phyloP scores from a whole-genome alignment of 1,140 invertebrate genomes.

The Prorops nasuta region DNA sequence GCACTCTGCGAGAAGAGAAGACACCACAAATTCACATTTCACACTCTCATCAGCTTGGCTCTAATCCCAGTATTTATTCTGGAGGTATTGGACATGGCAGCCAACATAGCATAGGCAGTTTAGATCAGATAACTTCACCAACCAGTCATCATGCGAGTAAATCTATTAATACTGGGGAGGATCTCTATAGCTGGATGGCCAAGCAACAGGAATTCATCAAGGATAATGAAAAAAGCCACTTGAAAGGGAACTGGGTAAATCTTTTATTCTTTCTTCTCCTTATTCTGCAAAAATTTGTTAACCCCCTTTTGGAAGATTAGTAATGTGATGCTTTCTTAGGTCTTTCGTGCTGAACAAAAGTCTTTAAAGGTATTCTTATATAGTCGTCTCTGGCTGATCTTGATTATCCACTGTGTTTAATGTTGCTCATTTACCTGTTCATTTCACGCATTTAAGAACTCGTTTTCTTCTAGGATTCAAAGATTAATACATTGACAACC shows the following conservation, averaged over 20 bases:
- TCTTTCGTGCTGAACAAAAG: slow-evolving; percentile 53
- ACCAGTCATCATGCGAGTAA: slow-evolving; percentile 44
- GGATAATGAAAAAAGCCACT: slow-evolving; percentile 50
- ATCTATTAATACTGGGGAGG: slow-evolving; percentile 64
- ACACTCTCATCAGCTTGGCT: slow-evolving; percentile 55
- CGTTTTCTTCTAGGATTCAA: slow-evolving; percentile 59
- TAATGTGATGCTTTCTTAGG: slow-evolving; percentile 36
- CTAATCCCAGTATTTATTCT: slow-evolving; percentile 65
- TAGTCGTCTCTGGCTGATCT: too few species aligned
- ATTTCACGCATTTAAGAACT: too few species aligned
- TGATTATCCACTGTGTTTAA: slow-evolving; percentile 8
- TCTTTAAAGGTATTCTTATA: slow-evolving; percentile 48
- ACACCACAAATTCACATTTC: slow-evolving; percentile 49
- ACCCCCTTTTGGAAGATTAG: too few species aligned
- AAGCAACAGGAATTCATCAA: slow-evolving; percentile 77
- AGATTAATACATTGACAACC: slow-evolving; percentile 62
- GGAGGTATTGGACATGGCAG: slow-evolving; percentile 52
- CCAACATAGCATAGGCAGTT: slow-evolving; percentile 51
- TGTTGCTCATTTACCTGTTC: too few species aligned
- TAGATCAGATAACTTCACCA: slow-evolving; percentile 49
- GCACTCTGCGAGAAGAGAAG: slow-evolving; percentile 71
- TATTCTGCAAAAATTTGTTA: too few species aligned
- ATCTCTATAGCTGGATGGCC: slow-evolving; percentile 94
- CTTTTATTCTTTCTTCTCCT: not conserved
- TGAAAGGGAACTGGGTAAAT: slow-evolving; percentile 54